Evolutionary conservation across 2,888 invertebrate genomes (phyloP), one percentile per base, ranked within the genome.

Genomic region (Chrysopilus asiliformis): DNA sequence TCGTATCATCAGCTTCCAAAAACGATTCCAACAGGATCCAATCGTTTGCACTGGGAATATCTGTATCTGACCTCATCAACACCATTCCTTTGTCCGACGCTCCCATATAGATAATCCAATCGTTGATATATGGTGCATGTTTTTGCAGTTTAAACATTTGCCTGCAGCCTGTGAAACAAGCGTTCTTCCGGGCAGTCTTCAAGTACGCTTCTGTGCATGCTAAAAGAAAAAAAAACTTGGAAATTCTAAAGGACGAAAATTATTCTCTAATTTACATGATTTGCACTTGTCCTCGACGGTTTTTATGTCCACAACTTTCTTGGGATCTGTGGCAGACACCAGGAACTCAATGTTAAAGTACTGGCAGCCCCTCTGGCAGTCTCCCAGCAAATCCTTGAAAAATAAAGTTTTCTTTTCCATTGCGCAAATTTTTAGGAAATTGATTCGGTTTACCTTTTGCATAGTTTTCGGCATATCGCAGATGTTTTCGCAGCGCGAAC

Each of bases 341-440:
- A 38, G 12, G 16, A 38, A 32, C 7, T 18, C 32, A 15, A 38
- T 38, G 16, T 38, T 38, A 18, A 38, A 38, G 10, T 38, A 38
- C 20, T 38, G 38, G 19, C 38, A 38, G 15, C 38, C 38, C 12
- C 38, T 16, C 17, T 38, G 32, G 28, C 38, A 38, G n/a, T 38
- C 38, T 9, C 19, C 20, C 10, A 18, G 28, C 28, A 32, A 10
- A 19, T 38, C 38, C 38, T 34, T 26, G 32, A 18, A 14, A 19
- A 30, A 22, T n/a, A n/a, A n/a, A n/a, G n/a, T n/a, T n/a, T n/a
- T n/a, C n/a, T n/a, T n/a, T n/a, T n/a, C n/a, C n/a, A n/a, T n/a
- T n/a, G n/a, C n/a, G n/a, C n/a, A n/a, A n/a, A n/a, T n/a, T n/a
- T n/a, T n/a, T n/a, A n/a, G n/a, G n/a, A n/a, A n/a, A n/a, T n/a